phyloP scores from a whole-genome alignment of 2,797 vertebrate species.

The Pseudocheirus occidentalis region DNA sequence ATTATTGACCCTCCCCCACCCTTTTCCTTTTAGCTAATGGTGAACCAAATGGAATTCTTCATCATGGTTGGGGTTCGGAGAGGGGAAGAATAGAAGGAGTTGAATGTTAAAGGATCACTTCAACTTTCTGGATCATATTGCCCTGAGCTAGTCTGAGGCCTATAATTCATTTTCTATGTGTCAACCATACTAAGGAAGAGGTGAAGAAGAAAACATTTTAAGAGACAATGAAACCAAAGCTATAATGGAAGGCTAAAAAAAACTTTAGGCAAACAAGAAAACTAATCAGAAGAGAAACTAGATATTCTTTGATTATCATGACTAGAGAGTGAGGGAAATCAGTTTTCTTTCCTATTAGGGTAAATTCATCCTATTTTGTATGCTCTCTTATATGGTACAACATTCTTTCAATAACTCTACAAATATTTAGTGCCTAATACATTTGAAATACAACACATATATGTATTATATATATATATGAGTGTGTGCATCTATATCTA shows the following conservation, averaged over 20 bases:
- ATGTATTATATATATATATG: too few relatives aligned
- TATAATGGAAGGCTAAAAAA: neutral
- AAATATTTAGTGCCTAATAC: neutral
- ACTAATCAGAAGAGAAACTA: neutral
- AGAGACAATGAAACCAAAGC: neutral
- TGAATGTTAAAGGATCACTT: neutral
- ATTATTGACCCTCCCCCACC: neutral
- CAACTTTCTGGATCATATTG: neutral
- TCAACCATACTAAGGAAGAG: neutral
- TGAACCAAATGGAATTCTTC: neutral
- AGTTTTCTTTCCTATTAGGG: neutral
- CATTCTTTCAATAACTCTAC: neutral
- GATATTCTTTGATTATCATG: neutral
- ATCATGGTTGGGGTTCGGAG: neutral
- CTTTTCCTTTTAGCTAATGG: slow-evolving; percentile 42
- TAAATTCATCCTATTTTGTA: neutral
- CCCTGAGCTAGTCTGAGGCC: neutral
- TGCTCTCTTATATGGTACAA: neutral
- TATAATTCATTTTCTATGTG: neutral
- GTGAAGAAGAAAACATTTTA: neutral
- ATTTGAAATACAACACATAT: neutral
- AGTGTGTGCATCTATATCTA: neutral
- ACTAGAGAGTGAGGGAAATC: neutral
- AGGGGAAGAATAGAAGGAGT: neutral
- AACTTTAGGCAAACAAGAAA: neutral